Conservation (phyloP, 2,113 vertebrate genomes). For the Engystomops pustulosus region DNA sequence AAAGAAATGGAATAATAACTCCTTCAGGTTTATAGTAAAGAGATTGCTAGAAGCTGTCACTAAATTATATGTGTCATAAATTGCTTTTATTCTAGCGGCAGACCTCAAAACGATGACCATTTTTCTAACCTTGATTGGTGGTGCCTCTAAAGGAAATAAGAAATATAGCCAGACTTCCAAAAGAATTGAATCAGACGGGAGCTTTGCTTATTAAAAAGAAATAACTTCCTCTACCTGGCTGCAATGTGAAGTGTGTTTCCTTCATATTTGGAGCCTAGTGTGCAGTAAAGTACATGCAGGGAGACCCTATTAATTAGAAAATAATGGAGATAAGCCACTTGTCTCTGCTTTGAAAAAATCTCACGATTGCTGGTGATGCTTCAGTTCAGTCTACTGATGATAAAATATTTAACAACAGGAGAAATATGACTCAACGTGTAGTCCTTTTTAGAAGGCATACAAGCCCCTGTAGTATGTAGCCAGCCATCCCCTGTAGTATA, state of each 20-base stretch:
- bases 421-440: neutral
- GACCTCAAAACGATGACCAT: slow-evolving; percentile 45
- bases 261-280: slow-evolving; percentile 44
- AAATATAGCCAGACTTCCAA: slow-evolving; percentile 51
- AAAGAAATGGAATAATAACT: slow-evolving; percentile 61
- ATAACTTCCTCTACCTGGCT: slow-evolving; percentile 54
- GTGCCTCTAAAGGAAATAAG: slow-evolving; percentile 55
- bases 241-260: slow-evolving; percentile 57
- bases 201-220: slow-evolving; percentile 55
- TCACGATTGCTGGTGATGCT: neutral
- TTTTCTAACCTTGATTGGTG: slow-evolving; percentile 56
- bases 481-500: too few relatives aligned
- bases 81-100: slow-evolving; percentile 41
- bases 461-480: too few relatives aligned
- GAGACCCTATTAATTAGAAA: slow-evolving; percentile 38
- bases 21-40: slow-evolving; percentile 56
- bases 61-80: slow-evolving; percentile 63
- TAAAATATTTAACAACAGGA: neutral
- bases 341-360: neutral
- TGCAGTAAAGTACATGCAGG: slow-evolving; percentile 46
- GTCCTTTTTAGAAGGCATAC: too few relatives aligned
- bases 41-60: slow-evolving; percentile 53
- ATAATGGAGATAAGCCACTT: neutral
- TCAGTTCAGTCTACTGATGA: neutral
- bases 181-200: slow-evolving; percentile 39